These are phyloP conservation scores for Heterodera carotae DNA, from an alignment of 1,140 invertebrate species.

Conservation along the genomic window DNA sequence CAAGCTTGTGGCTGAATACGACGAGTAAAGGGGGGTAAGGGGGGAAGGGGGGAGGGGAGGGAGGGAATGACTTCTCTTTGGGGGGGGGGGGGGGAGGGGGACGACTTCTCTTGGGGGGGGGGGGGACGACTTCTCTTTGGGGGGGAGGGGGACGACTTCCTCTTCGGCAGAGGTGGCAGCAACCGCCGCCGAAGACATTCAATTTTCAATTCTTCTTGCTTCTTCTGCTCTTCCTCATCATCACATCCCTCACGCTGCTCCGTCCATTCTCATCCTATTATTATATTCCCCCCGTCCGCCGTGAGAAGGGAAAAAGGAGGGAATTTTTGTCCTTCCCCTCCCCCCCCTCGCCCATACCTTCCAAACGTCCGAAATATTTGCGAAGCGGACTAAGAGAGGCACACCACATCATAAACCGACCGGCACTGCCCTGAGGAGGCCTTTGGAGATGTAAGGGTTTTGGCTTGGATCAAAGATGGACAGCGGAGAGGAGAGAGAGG, in stretches of 20 bases:
- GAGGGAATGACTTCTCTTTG: no score
- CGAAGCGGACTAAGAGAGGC: background rate
- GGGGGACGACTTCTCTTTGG: background rate
- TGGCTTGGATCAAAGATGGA: background rate
- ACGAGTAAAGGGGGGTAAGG: no score
- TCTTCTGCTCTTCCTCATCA: background rate
- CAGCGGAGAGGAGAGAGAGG: no score
- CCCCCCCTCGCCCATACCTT: no score
- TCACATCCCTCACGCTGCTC: background rate
- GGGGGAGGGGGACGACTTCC: background rate
- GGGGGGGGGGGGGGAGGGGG: no score
- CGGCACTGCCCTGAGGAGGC: background rate
- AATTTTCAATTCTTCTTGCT: background rate
- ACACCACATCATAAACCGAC: slow-evolving; percentile 12
- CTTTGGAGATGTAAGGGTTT: background rate
- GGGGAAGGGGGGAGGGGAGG: no score
- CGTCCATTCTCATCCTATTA: background rate
- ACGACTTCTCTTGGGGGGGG: no score
- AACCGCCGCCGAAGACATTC: background rate
- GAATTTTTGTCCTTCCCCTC: background rate
- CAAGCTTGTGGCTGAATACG: no score
- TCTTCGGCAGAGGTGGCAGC: background rate
- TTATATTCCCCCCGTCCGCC: background rate
- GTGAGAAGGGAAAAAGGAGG: background rate
- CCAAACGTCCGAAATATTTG: slow-evolving; percentile 3